These are phyloP conservation scores for Ectemnius cavifrons DNA, from an alignment of 2,888 invertebrate species.

Conservation along the genomic window DNA sequence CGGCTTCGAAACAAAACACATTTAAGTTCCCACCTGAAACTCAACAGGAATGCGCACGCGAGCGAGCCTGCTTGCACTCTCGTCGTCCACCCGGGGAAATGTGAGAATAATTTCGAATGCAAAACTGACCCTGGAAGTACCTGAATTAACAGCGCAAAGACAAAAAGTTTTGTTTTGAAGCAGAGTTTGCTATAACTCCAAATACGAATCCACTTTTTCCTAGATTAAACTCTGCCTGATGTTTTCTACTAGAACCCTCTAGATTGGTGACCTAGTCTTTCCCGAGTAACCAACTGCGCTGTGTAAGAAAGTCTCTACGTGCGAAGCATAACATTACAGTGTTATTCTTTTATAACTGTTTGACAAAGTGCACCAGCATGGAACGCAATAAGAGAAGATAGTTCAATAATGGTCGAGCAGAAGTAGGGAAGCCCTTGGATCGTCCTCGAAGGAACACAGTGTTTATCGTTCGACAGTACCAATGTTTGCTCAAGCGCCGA, in stretches of 20 bases:
- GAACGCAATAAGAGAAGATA: constrained; percentile 39
- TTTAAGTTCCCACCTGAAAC: constrained; percentile 56
- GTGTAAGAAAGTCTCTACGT: neutral
- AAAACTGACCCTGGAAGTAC: too few species aligned
- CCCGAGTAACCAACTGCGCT: too few species aligned
- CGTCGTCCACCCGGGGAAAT: too few species aligned
- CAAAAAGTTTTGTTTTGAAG: too few species aligned
- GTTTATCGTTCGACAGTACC: constrained; percentile 12
- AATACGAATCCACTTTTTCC: too few species aligned
- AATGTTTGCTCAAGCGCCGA: constrained; percentile 28
- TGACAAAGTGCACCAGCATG: neutral
- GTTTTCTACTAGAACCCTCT: too few species aligned
- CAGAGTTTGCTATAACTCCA: too few species aligned
- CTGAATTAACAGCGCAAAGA: too few species aligned
- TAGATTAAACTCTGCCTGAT: too few species aligned
- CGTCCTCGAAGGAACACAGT: neutral
- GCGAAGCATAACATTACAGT: constrained; percentile 33
- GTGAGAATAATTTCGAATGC: too few species aligned
- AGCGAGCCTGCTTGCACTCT: neutral
- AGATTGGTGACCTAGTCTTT: too few species aligned
- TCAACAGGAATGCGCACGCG: constrained; percentile 16
- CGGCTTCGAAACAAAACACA: constrained; percentile 56
- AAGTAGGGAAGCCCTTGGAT: constrained; percentile 11
- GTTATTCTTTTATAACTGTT: constrained; percentile 47
- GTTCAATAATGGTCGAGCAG: constrained; percentile 31